Evolutionary conservation across 2,888 invertebrate genomes (phyloP).

Genomic region (Polymixis lichenea): DNA sequence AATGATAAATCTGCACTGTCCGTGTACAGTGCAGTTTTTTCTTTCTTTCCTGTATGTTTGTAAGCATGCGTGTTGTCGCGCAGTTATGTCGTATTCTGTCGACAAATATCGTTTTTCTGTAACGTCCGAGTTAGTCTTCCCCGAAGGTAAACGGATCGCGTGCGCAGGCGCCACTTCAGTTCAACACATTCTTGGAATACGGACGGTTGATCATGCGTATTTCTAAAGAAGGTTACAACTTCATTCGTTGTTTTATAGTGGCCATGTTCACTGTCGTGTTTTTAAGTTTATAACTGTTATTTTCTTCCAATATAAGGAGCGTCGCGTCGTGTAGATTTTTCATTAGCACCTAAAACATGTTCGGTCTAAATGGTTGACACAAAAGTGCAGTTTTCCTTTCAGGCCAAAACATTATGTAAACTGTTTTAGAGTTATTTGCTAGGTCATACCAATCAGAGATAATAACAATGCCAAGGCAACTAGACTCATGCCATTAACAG

Average conservation of each 20-base stretch:
- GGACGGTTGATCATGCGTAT: conserved; percentile 55
- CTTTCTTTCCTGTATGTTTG: conserved; percentile 46
- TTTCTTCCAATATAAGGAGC: conserved; percentile 8
- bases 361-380: neutral
- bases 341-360: conserved; percentile 25
- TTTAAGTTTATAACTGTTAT: conserved; percentile 15
- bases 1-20: conserved; percentile 44
- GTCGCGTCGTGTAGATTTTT: conserved; percentile 22
- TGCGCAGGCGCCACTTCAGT: conserved; percentile 67
- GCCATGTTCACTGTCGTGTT: conserved; percentile 15
- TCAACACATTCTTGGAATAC: conserved; percentile 71
- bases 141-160: conserved; percentile 76
- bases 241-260: conserved; percentile 28
- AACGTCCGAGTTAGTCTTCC: conserved; percentile 67
- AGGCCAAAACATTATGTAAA: neutral
- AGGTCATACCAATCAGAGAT: neutral
- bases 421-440: neutral
- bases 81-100: conserved; percentile 51
- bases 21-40: conserved; percentile 20
- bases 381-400: neutral
- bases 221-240: conserved; percentile 55
- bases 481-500: conserved; percentile 7
- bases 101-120: conserved; percentile 67
- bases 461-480: conserved; percentile 2
- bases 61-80: conserved; percentile 56